A percentile compares a stretch with the other conserved stretches of the same genome.
These are phyloP conservation scores for Acrobasis suavella DNA, from an alignment of 2,888 invertebrate species.

Conservation along the genomic window DNA sequence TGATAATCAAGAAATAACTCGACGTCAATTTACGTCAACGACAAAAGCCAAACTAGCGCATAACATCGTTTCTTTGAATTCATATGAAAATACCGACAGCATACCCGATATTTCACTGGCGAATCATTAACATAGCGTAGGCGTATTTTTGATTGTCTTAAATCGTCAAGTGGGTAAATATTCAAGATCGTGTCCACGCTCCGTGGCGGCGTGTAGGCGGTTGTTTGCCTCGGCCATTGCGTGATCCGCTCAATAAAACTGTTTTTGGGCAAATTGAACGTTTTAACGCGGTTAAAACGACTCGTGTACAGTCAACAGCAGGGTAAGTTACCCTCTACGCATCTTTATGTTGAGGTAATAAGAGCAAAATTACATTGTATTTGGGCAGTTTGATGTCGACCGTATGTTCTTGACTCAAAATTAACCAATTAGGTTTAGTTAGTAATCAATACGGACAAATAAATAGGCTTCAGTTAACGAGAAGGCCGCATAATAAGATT, in stretches of 20 bases:
- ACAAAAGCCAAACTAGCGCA: neutral
- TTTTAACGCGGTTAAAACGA: conserved; percentile 46
- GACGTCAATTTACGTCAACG: neutral
- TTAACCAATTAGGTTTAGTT: conserved; percentile 19
- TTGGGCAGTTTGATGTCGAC: conserved; percentile 16
- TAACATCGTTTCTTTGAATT: neutral
- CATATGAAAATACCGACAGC: neutral
- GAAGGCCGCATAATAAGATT: neutral
- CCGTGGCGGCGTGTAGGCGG: conserved; percentile 61
- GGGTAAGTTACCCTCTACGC: no score
- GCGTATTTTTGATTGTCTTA: conserved; percentile 19
- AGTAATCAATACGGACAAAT: conserved; percentile 11
- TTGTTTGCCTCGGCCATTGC: conserved; percentile 77
- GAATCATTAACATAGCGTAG: no score
- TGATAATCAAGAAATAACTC: neutral
- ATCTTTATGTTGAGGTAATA: no score
- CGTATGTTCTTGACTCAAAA: conserved; percentile 34
- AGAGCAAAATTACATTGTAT: no score
- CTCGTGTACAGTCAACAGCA: conserved; percentile 10
- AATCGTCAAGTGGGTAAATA: conserved; percentile 52
- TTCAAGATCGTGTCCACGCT: conserved; percentile 48
- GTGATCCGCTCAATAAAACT: conserved; percentile 73
- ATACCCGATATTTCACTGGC: neutral
- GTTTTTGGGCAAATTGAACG: conserved; percentile 63
- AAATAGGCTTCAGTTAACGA: conserved; percentile 6